Percentiles rank a stretch among this genome's conserved stretches.
These are phyloP conservation scores for Delia radicum DNA, from an alignment of 1,140 invertebrate species.

Conservation along the genomic window DNA sequence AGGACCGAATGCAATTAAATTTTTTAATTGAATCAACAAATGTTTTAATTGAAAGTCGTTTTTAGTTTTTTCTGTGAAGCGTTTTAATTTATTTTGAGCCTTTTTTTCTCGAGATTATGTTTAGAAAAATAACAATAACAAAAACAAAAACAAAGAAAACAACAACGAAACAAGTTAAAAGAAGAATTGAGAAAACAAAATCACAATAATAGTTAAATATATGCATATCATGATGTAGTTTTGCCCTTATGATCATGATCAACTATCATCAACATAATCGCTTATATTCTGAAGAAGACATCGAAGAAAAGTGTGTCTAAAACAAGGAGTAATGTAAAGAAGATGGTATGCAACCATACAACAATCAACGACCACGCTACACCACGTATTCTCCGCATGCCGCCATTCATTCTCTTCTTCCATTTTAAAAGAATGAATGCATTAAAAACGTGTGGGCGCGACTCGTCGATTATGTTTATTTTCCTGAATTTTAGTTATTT, in stretches of 20 bases:
- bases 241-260: background rate
- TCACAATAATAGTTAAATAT: background rate
- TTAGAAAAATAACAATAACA: background rate
- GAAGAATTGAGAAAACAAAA: background rate
- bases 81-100: slow-evolving; percentile 4
- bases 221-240: background rate
- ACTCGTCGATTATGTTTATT: background rate
- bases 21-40: no score
- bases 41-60: no score
- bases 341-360: no score
- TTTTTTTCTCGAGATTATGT: background rate
- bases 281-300: background rate
- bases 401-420: no score
- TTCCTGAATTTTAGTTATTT: background rate
- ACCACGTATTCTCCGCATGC: no score
- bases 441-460: background rate
- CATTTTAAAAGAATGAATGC: background rate
- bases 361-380: background rate
- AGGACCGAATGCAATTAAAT: no score
- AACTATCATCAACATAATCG: background rate
- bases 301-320: background rate
- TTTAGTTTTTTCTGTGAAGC: no score
- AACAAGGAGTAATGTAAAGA: background rate
- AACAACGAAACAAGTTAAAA: background rate
- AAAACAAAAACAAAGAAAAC: background rate